A percentile compares a stretch with the other conserved stretches of the same genome.
These are phyloP conservation scores for Phalanger gymnotis DNA, from an alignment of 2,797 vertebrate genomes.

Conservation along the genomic window DNA sequence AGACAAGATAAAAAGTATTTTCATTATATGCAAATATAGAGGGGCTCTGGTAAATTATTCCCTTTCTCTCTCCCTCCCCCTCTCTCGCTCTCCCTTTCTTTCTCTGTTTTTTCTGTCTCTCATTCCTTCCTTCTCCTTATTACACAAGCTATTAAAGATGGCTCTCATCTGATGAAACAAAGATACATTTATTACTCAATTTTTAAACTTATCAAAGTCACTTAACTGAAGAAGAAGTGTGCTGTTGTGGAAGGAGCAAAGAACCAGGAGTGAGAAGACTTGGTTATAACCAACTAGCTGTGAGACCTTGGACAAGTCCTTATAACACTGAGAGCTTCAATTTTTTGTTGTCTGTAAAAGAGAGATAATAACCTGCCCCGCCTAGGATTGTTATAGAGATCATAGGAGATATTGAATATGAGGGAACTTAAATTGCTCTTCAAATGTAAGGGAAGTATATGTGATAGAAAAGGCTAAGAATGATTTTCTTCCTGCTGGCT, in stretches of 20 bases:
- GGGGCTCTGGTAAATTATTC: background rate
- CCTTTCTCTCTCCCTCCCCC: background rate
- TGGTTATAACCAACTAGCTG: background rate
- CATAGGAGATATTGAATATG: background rate
- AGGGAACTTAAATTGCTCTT: background rate
- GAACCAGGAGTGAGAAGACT: background rate
- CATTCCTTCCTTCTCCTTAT: background rate
- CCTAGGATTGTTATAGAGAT: background rate
- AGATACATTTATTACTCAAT: conserved; percentile 27
- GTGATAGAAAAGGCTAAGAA: conserved; percentile 36
- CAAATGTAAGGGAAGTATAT: background rate
- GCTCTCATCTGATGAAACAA: conserved; percentile 49
- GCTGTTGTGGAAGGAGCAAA: conserved; percentile 3
- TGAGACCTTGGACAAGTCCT: background rate
- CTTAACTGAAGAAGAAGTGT: conserved; percentile 44
- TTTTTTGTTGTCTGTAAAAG: background rate
- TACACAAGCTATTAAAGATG: background rate
- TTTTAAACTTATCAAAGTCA: conserved; percentile 72
- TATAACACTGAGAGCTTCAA: background rate
- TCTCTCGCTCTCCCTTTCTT: too few relatives aligned
- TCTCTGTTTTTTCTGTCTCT: too few relatives aligned
- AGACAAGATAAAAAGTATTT: background rate
- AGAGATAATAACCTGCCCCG: background rate
- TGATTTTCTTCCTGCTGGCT: conserved; percentile 67
- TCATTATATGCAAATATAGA: background rate